A percentile compares a stretch with the other conserved stretches of the same genome.
Evolutionary conservation across 2,888 invertebrate species (phyloP).

Genomic region (Chrysomela aeneicollis): DNA sequence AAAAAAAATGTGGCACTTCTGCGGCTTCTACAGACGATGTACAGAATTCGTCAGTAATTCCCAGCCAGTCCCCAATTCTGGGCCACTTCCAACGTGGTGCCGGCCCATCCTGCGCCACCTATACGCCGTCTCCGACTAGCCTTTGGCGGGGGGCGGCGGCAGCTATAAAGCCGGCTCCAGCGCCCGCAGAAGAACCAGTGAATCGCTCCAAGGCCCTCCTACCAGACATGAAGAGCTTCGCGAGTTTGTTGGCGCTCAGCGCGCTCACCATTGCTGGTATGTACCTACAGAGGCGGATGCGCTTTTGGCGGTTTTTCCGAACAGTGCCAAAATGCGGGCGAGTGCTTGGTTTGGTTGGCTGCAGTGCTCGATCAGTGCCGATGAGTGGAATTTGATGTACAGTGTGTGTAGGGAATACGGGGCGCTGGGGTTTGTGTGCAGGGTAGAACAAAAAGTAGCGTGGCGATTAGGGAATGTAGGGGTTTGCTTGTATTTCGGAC

Average conservation of each 20-base stretch:
- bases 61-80: neutral
- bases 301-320: conserved; percentile 24
- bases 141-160: conserved; percentile 39
- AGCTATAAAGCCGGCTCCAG: conserved; percentile 56
- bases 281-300: conserved; percentile 46
- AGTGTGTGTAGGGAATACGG: too few species aligned
- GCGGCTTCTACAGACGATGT: too few species aligned
- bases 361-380: too few species aligned
- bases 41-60: too few species aligned
- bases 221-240: conserved; percentile 58
- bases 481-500: too few species aligned
- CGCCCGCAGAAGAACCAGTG: conserved; percentile 53
- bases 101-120: neutral
- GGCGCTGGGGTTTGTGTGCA: too few species aligned
- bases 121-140: neutral
- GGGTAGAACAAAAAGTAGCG: too few species aligned
- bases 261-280: conserved; percentile 60
- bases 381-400: too few species aligned
- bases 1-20: too few species aligned
- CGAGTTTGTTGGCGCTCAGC: conserved; percentile 60
- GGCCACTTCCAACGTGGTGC: too few species aligned
- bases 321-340: conserved; percentile 18
- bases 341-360: too few species aligned
- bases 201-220: conserved; percentile 51
- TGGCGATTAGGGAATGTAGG: too few species aligned